Percentiles rank a stretch among this genome's conserved stretches.
Conservation (phyloP, 92 coral and sea anemone species). For the Phenganax marumi region DNA sequence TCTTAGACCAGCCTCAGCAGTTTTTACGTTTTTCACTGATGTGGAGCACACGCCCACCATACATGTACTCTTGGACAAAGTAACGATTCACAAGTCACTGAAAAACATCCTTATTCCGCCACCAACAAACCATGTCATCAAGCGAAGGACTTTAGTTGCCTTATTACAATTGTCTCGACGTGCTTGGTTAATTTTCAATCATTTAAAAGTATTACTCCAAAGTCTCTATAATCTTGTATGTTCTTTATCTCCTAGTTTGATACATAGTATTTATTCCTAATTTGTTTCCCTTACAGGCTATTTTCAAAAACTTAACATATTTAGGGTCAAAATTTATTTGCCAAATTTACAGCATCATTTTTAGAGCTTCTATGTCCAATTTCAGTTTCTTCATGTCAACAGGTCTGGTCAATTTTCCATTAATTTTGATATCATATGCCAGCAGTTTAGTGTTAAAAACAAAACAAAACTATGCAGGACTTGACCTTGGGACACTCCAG, state of each 20-base stretch:
- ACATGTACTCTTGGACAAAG: not conserved
- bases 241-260: slow-evolving; percentile 24
- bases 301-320: too few relatives aligned
- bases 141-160: slow-evolving; percentile 38
- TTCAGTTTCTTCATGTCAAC: too few relatives aligned
- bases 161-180: not conserved
- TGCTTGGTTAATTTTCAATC: slow-evolving; percentile 36
- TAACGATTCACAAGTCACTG: slow-evolving; percentile 4
- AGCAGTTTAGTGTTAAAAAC: slow-evolving; percentile 12
- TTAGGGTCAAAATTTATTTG: too few relatives aligned
- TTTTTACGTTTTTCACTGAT: not conserved
- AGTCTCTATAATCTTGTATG: slow-evolving; percentile 31
- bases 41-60: not conserved
- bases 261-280: slow-evolving; percentile 9
- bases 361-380: too few relatives aligned
- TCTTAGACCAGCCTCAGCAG: not conserved
- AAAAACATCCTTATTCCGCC: slow-evolving; percentile 27
- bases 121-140: slow-evolving; percentile 20
- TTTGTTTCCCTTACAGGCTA: not conserved
- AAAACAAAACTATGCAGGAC: not conserved
- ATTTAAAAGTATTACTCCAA: slow-evolving; percentile 35
- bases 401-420: too few relatives aligned
- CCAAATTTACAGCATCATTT: too few relatives aligned
- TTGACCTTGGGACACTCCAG: not conserved
- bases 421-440: not conserved